Evolutionary conservation across 2,888 invertebrate species (phyloP), one percentile per base, ranked within the genome.

Genomic region (Argyresthia goedartella): DNA sequence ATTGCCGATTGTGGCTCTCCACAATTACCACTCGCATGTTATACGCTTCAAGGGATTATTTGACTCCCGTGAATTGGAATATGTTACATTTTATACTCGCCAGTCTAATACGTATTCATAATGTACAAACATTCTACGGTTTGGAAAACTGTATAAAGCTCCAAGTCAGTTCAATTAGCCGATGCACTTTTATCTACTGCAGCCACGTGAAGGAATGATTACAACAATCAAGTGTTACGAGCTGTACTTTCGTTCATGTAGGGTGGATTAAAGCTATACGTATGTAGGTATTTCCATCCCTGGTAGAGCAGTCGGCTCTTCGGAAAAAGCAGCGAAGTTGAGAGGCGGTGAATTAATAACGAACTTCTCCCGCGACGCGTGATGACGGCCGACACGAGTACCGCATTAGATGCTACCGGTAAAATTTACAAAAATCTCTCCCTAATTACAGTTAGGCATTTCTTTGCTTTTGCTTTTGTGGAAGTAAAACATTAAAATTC

Each of bases 351-450:
- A 86, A 85, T 86, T 80, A 82, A 79, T 82, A 86, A 84, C 72
- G 78, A 82, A 81, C 73, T 82, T 78, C 78, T 73, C 74, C 78
- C 78, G 81, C 81, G 82, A 82, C 79, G 78, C 81, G 76, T 80
- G 82, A 78, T 84, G 85, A 86, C 86, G 81, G 81, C 81, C 77
- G 71, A 86, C 86, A 86, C 74, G 84, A 78, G 81, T 85, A 79
- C 74, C 79, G 85, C 86, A 86, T 86, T 86, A 85, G 79, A 76
- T 69, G 71, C 66, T 65, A 73, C 73, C 70, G 68, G 65, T 61
- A 63, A 68, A 76, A 71, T 71, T 73, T 68, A 60, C 66, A 68
- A 78, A 76, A 80, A 39, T 47, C 39, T 51, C 46, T 48, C 44
- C 49, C 42, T 53, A 55, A 55, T 55, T 55, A 55, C 52, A 49